Conservation (phyloP, 2,113 vertebrate genomes). For the Tetrax tetrax region DNA sequence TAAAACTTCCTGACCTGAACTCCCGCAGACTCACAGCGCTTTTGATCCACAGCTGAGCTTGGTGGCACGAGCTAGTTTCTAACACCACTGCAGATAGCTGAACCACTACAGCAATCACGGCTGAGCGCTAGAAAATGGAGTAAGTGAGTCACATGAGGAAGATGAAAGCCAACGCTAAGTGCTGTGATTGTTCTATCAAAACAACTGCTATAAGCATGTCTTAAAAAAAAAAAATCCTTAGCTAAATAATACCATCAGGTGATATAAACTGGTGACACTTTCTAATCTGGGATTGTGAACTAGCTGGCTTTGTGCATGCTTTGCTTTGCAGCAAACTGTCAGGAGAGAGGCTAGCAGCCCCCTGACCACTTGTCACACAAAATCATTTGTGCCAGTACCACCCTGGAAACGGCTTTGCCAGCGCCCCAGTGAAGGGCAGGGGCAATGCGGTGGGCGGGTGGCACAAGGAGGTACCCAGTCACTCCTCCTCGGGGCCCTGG, state of each 20-base stretch:
- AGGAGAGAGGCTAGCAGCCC: neutral
- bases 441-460: rapidly evolving
- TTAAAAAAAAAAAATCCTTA: neutral
- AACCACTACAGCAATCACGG: slow-evolving; percentile 12
- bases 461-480: neutral
- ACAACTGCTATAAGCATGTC: neutral
- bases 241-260: slow-evolving; percentile 44
- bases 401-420: neutral
- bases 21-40: neutral
- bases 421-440: neutral
- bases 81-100: slow-evolving; percentile 24
- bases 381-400: neutral
- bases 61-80: neutral
- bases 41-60: neutral
- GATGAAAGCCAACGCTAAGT: slow-evolving; percentile 59
- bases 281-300: slow-evolving; percentile 30
- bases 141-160: slow-evolving; percentile 55
- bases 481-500: neutral
- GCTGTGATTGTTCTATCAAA: slow-evolving; percentile 59
- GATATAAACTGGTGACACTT: slow-evolving; percentile 39
- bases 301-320: neutral
- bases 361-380: neutral
- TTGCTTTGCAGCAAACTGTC: neutral
- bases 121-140: slow-evolving; percentile 11
- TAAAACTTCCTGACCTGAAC: neutral